These are phyloP conservation scores for Diadegma fenestrale DNA, from an alignment of 2,888 invertebrate species.

Conservation along the genomic window DNA sequence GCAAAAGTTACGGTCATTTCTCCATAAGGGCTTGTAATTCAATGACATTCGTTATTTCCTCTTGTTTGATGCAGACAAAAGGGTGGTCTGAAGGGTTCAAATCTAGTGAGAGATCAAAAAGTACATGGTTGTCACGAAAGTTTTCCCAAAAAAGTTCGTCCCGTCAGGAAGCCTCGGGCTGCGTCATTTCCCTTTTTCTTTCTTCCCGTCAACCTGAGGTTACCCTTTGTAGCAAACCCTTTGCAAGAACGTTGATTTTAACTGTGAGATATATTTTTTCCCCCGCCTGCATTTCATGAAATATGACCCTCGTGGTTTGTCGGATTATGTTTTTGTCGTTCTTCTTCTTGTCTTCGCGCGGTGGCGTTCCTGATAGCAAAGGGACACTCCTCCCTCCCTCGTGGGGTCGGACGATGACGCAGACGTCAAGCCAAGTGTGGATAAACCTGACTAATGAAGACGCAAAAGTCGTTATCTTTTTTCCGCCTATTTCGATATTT, in stretches of 20 bases:
- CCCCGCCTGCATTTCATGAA: conserved; percentile 31
- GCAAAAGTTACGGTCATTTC: not conserved
- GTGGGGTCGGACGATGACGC: conserved; percentile 1
- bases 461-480: conserved; percentile 23
- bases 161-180: not conserved
- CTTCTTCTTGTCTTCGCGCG: not conserved
- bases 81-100: not conserved
- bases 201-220: conserved; percentile 15
- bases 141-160: not conserved
- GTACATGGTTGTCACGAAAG: not conserved
- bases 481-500: not conserved
- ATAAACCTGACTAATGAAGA: conserved; percentile 58
- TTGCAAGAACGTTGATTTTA: conserved; percentile 23
- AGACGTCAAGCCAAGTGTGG: conserved; percentile 30
- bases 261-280: not conserved
- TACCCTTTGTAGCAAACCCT: conserved; percentile 37
- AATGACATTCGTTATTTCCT: not conserved
- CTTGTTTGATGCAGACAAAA: not conserved
- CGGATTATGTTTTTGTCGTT: conserved; percentile 49
- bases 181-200: not conserved
- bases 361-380: conserved; percentile 8
- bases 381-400: not conserved
- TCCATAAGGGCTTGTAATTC: not conserved
- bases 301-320: conserved; percentile 55
- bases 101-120: not conserved